These are phyloP conservation scores for Lycia hirtaria DNA, from an alignment of 2,888 invertebrate species.

Conservation along the genomic window DNA sequence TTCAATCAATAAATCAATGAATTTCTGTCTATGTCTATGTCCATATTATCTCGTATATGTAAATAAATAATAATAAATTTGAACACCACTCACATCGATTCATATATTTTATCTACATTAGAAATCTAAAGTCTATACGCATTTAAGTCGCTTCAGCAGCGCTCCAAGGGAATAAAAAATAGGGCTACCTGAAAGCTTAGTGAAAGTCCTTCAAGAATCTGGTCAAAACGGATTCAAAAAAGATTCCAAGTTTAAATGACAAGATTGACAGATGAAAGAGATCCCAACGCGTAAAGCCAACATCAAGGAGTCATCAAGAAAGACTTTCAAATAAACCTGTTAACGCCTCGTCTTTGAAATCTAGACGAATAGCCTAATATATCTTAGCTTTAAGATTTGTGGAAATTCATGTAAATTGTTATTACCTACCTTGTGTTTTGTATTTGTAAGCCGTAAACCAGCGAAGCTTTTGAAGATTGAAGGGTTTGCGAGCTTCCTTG, in stretches of 20 bases:
- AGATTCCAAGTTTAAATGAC: slow-evolving; percentile 10
- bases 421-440: not conserved
- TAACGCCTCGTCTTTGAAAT: slow-evolving; percentile 24
- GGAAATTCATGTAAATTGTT: slow-evolving; percentile 13
- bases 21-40: too few relatives aligned
- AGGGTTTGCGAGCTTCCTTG: not conserved
- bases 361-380: slow-evolving; percentile 22
- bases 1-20: too few relatives aligned
- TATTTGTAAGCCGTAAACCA: slow-evolving; percentile 7
- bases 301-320: slow-evolving; percentile 23
- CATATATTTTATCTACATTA: too few relatives aligned
- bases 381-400: slow-evolving; percentile 14
- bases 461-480: slow-evolving; percentile 17
- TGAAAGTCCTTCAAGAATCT: slow-evolving; percentile 21
- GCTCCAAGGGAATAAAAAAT: slow-evolving; percentile 22
- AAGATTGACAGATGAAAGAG: slow-evolving; percentile 37
- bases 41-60: too few relatives aligned
- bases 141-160: slow-evolving; percentile 24
- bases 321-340: slow-evolving; percentile 31
- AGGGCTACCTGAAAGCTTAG: slow-evolving; percentile 32
- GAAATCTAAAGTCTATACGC: too few relatives aligned
- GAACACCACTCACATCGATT: too few relatives aligned
- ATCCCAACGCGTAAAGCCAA: slow-evolving; percentile 19
- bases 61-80: too few relatives aligned
- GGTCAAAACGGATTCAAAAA: slow-evolving; percentile 34